Evolutionary conservation across 2,797 vertebrate species (phyloP), one percentile per base, ranked within the genome.

Genomic region (Sebastiscus albofasciatus): DNA sequence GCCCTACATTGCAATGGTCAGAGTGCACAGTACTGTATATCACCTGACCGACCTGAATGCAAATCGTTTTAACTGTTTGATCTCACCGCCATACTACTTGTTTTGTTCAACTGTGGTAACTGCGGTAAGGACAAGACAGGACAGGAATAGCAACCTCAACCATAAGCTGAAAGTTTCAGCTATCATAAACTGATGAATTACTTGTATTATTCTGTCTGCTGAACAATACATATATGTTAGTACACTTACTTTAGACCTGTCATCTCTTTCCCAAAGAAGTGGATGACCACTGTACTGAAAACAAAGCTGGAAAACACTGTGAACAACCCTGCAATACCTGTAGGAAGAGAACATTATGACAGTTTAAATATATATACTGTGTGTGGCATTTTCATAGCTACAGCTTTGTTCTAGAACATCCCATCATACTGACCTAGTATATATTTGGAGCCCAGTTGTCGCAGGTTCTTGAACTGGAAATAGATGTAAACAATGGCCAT

Each of bases 251-350:
- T 97, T 24, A 98, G 95, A 68, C 97, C 98, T 1, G 97, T 99
- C 78, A 99, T 79, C 89, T 99, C 98, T 92, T 98, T 99, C 93
- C 98, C 98, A 88, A 99, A 95, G 90, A 99, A 99, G 86, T 99
- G 98, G 94, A 99, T 98, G 75, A 99, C 98, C 22, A 99, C 98
- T 1, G 98, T 98, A 75, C 98, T 99, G 84, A 99, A 99, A 29
- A 99, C 97, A 89, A 99, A 99, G 90, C 98, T 99, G 90, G 98
- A 99, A 81, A 99, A 99, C 75, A 99, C 97, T 26, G 98, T 99
- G 84, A 99, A 99, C 59, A 99, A 96, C 0, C 99, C 99, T 66
- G 98, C 98, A 87, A 99, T 99, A 82, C 98, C 98, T 99, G 87
- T 4, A 86, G 80, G 74, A 27, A 46, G 10, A 72, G 2, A 34